A percentile compares a stretch with the other conserved stretches of the same genome.
Evolutionary conservation across 64 coral and sea anemone species (phyloP).

Genomic region (Dendrophyllia cribrosa): DNA sequence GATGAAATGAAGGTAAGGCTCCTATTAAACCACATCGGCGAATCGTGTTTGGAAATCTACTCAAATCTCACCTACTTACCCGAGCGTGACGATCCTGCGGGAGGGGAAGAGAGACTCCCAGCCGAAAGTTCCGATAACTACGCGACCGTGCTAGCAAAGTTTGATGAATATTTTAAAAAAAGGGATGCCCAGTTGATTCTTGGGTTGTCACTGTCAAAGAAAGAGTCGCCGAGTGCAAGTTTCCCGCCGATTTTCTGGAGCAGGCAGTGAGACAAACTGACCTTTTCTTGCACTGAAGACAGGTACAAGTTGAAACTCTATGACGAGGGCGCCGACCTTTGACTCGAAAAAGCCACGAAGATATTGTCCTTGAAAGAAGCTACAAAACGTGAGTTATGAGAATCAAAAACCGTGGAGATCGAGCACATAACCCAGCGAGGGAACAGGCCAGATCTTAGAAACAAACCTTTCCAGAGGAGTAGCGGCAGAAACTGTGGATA

Average conservation of each 20-base stretch:
- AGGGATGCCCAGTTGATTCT: slow-evolving; percentile 44
- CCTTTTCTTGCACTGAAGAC: slow-evolving; percentile 43
- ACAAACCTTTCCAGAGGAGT: slow-evolving; percentile 17
- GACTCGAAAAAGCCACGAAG: no score
- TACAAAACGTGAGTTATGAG: no score
- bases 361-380: no score
- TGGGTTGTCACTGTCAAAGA: slow-evolving; percentile 36
- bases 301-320: no score
- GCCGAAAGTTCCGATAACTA: slow-evolving; percentile 23
- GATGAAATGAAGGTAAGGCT: slow-evolving; percentile 52
- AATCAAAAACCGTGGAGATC: no score
- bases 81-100: slow-evolving; percentile 24
- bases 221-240: slow-evolving; percentile 49
- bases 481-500: slow-evolving; percentile 45
- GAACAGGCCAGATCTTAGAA: no score
- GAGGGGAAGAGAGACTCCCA: slow-evolving; percentile 40
- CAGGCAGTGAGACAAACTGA: slow-evolving; percentile 28
- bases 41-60: slow-evolving; percentile 44
- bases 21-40: slow-evolving; percentile 31
- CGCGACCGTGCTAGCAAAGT: slow-evolving; percentile 32
- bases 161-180: slow-evolving; percentile 52
- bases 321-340: no score
- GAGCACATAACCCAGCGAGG: no score
- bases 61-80: slow-evolving; percentile 35
- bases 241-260: slow-evolving; percentile 45